Evolutionary conservation across 2,888 invertebrate species (phyloP).

Genomic region (Deilephila elpenor): DNA sequence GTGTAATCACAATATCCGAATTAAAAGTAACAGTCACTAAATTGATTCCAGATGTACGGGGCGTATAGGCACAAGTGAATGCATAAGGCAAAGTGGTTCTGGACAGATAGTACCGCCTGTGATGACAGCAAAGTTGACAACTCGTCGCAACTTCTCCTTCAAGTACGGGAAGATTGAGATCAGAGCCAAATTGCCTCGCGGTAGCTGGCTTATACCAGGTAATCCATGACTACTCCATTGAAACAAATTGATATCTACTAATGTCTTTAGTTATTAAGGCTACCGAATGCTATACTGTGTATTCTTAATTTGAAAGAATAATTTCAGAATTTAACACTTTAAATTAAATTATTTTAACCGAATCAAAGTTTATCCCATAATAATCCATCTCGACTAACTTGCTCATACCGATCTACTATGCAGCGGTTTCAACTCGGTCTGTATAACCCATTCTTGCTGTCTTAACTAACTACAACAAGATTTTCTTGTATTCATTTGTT

Average conservation of each 20-base stretch:
- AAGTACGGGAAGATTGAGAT: conserved; percentile 89
- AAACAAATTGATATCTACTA: neutral
- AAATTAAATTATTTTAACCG: too few relatives aligned
- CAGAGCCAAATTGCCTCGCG: conserved; percentile 88
- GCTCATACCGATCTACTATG: too few relatives aligned
- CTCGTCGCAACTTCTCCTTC: conserved; percentile 87
- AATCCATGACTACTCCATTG: conserved; percentile 32
- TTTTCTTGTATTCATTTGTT: too few relatives aligned
- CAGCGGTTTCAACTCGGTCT: too few relatives aligned
- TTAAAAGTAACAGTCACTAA: neutral
- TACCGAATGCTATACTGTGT: too few relatives aligned
- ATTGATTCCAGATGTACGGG: conserved; percentile 77
- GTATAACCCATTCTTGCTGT: too few relatives aligned
- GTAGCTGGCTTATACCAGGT: conserved; percentile 92
- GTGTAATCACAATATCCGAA: neutral
- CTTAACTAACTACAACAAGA: too few relatives aligned
- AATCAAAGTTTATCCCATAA: too few relatives aligned
- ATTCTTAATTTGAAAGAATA: too few relatives aligned
- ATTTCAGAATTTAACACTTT: too few relatives aligned
- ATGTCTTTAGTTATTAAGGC: too few relatives aligned
- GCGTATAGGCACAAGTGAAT: conserved; percentile 69
- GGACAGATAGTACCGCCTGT: conserved; percentile 88
- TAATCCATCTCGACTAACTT: neutral
- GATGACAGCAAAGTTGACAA: conserved; percentile 86
- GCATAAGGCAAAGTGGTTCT: conserved; percentile 74